These are phyloP conservation scores for Idaea straminata DNA, from an alignment of 2,888 invertebrate species.

Conservation along the genomic window DNA sequence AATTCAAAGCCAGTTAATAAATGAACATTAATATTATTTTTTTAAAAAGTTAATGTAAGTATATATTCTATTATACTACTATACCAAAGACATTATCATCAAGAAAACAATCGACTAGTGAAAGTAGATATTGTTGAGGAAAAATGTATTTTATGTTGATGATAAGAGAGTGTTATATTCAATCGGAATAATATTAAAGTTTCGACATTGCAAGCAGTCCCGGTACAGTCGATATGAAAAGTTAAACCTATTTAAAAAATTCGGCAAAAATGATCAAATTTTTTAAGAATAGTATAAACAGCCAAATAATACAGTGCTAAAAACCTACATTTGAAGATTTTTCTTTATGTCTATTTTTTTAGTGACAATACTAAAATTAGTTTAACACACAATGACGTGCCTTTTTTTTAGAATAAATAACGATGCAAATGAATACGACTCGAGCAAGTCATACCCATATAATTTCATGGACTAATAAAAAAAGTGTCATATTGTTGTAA, in stretches of 20 bases:
- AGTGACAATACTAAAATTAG: too few species aligned
- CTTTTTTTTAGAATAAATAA: too few species aligned
- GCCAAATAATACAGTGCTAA: too few species aligned
- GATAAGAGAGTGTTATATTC: neutral
- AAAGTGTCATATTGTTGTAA: neutral
- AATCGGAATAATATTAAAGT: neutral
- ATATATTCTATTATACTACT: neutral
- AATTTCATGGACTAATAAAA: neutral
- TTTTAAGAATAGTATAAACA: too few species aligned
- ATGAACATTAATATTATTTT: too few species aligned
- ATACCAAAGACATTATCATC: neutral
- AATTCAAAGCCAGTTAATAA: too few species aligned
- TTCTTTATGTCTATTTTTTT: too few species aligned
- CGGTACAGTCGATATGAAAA: slow-evolving; percentile 3
- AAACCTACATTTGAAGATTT: too few species aligned
- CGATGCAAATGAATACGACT: too few species aligned
- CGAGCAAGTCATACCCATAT: neutral
- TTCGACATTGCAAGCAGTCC: slow-evolving; percentile 1
- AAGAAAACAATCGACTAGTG: slow-evolving; percentile 2
- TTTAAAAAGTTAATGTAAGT: neutral
- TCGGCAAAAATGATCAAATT: too few species aligned
- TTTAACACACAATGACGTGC: too few species aligned
- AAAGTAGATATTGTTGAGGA: neutral
- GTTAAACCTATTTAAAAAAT: neutral
- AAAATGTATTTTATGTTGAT: neutral